These are phyloP conservation scores for Salvelinus namaycush DNA, from an alignment of 2,113 vertebrate species.

Conservation along the genomic window DNA sequence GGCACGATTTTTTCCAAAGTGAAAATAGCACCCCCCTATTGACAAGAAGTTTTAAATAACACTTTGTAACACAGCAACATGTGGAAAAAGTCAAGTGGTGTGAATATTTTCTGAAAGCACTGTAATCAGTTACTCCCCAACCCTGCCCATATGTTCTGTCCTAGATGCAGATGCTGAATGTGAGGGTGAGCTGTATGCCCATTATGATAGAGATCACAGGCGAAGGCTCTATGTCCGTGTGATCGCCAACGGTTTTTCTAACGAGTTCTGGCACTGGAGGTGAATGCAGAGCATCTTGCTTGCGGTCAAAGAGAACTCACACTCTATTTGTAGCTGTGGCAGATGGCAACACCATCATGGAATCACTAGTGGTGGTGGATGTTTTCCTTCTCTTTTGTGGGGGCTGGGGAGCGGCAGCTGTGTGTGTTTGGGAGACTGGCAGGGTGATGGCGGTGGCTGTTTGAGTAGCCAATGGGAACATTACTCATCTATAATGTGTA, in stretches of 20 bases:
- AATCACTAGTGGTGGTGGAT: constrained; percentile 16
- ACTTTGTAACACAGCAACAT: too few species aligned
- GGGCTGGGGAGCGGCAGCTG: not conserved
- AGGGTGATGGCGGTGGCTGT: not conserved
- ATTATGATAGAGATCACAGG: constrained; percentile 21
- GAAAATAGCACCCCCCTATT: too few species aligned
- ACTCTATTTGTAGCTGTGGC: constrained; percentile 44
- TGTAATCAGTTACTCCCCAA: too few species aligned
- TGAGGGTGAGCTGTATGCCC: not conserved
- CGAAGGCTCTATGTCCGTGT: constrained; percentile 25
- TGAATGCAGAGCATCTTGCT: constrained; percentile 46
- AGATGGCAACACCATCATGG: constrained; percentile 42
- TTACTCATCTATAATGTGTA: not conserved
- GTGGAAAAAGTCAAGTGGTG: too few species aligned
- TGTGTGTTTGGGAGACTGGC: not conserved
- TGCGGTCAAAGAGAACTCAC: constrained; percentile 56
- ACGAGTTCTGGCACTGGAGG: constrained; percentile 48
- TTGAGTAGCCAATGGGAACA: not conserved
- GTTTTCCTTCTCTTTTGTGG: not conserved
- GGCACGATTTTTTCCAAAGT: too few species aligned
- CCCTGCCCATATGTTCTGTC: not conserved
- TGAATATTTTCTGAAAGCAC: too few species aligned
- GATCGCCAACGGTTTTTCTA: constrained; percentile 41
- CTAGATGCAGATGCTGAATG: not conserved
- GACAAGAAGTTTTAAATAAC: too few species aligned